Evolutionary conservation across 64 coral and sea anemone species (phyloP), one percentile per base, ranked within the genome.

Genomic region (Anthopleura sola): DNA sequence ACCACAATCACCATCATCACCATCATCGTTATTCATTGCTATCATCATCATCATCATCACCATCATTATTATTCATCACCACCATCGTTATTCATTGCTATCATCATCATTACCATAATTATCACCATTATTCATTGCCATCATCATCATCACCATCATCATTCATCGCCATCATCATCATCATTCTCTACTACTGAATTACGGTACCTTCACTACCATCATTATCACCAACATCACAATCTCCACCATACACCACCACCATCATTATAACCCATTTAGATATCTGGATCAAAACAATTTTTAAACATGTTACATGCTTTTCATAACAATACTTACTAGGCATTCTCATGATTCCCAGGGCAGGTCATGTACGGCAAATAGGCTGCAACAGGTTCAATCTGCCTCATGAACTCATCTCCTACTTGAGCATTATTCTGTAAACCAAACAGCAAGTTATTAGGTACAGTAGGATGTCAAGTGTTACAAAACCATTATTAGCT

Each of bases 331-430:
- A 95, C 91, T 90, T 90, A 97, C 91, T 97, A 97, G 24, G 75
- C 68, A 55, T 76, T 26, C 85, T 97, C 85, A 77, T 93, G 91
- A 78, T 93, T 93, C 68, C 94, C 94, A 78, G 94, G 91, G 33
- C 94, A 97, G 0, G 96, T 98, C 96, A 98, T 98, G 57, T 98
- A 98, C 0, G 96, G 96, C 38, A 94, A 5, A 53, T 86, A 89
- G 0, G 96, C 87, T 50, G 96, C 96, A 62, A 98, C 68, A 18
- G 96, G 47, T 29, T 92, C 74, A 84, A 98, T 94, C 77, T 98
- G 96, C 13, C 90, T 94, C 90, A 98, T 90, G 50, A 98, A 98
- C 33, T 91, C 92, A 90, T 98, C 96, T 44, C 96, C 96, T 55
- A 89, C 84, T 21, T 38, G 50, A 11, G 86, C 92, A 84, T 98